Evolutionary conservation across 2,797 vertebrate species (phyloP).

Genomic region (Sciaenops ocellatus): DNA sequence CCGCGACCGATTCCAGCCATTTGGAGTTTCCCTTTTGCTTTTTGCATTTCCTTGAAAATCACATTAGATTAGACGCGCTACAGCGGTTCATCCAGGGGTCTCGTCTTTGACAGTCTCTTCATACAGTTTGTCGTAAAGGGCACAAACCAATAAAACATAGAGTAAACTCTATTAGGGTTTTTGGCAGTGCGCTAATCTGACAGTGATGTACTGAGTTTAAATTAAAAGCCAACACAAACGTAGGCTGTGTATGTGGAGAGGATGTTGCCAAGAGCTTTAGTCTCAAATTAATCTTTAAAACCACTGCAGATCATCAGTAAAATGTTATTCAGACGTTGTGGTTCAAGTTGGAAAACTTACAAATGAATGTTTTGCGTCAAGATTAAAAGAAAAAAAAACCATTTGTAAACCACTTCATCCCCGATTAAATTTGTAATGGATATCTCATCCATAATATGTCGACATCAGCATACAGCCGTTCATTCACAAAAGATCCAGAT

Average conservation of each 20-base stretch:
- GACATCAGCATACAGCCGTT: not conserved
- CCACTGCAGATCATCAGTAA: not conserved
- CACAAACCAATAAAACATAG: slow-evolving; percentile 36
- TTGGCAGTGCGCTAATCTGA: slow-evolving; percentile 29
- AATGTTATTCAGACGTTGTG: not conserved
- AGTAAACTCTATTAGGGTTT: slow-evolving; percentile 30
- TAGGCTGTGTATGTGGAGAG: not conserved
- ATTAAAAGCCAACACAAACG: slow-evolving; percentile 24
- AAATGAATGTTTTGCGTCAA: not conserved
- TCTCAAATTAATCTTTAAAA: slow-evolving; percentile 5
- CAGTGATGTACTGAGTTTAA: slow-evolving; percentile 20
- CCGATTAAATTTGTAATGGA: not conserved
- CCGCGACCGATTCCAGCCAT: slow-evolving; percentile 62
- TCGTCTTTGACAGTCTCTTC: slow-evolving; percentile 49
- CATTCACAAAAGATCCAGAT: slow-evolving; percentile 7
- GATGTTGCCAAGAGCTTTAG: not conserved
- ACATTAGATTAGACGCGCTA: slow-evolving; percentile 55
- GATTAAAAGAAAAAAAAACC: not conserved
- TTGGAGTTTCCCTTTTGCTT: slow-evolving; percentile 58
- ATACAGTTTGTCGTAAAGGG: slow-evolving; percentile 23
- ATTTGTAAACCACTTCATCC: not conserved
- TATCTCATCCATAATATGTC: too few relatives aligned
- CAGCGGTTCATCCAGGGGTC: slow-evolving; percentile 67
- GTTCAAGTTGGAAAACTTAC: not conserved
- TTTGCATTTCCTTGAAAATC: slow-evolving; percentile 59